These are phyloP conservation scores for Parelbella ahira DNA, from an alignment of 2,888 invertebrate genomes.

Conservation along the genomic window DNA sequence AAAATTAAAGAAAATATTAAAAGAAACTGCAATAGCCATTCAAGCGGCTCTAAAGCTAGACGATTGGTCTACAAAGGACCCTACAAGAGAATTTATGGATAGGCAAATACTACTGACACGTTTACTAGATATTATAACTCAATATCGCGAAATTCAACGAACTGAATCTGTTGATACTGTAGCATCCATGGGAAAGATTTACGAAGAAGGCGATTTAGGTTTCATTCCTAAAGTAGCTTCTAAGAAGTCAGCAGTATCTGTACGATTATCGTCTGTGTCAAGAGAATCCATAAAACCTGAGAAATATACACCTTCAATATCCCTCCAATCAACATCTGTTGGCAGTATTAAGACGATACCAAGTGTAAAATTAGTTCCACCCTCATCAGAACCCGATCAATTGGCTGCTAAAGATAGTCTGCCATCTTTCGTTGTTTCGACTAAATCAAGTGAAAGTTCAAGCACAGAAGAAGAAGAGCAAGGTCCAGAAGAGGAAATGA, in stretches of 20 bases:
- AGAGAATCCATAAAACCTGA: slow-evolving; percentile 37
- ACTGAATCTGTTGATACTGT: slow-evolving; percentile 64
- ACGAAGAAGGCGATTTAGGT: slow-evolving; percentile 84
- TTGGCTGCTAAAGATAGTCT: slow-evolving; percentile 51
- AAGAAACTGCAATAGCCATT: slow-evolving; percentile 82
- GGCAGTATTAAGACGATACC: slow-evolving; percentile 62
- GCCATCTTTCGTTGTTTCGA: slow-evolving; percentile 57
- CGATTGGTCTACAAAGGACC: slow-evolving; percentile 55
- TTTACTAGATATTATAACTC: slow-evolving; percentile 75
- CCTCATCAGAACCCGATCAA: slow-evolving; percentile 34
- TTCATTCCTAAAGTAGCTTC: slow-evolving; percentile 77
- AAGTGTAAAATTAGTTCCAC: slow-evolving; percentile 51
- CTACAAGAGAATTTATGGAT: slow-evolving; percentile 63
- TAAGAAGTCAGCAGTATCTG: slow-evolving; percentile 42
- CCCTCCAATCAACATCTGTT: slow-evolving; percentile 43
- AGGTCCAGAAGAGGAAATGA: slow-evolving; percentile 38
- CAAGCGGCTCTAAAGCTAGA: slow-evolving; percentile 79
- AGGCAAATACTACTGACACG: slow-evolving; percentile 75
- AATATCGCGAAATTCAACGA: slow-evolving; percentile 60
- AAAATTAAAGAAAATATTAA: slow-evolving; percentile 79
- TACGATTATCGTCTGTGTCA: slow-evolving; percentile 34
- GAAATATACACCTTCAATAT: slow-evolving; percentile 31
- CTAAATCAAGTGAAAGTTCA: slow-evolving; percentile 43
- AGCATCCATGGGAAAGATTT: slow-evolving; percentile 76
- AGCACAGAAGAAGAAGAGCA: slow-evolving; percentile 37